Percentiles rank a stretch among this genome's conserved stretches.
phyloP scores from a whole-genome alignment of 1,140 invertebrate species.

The Drosophila busckii region DNA sequence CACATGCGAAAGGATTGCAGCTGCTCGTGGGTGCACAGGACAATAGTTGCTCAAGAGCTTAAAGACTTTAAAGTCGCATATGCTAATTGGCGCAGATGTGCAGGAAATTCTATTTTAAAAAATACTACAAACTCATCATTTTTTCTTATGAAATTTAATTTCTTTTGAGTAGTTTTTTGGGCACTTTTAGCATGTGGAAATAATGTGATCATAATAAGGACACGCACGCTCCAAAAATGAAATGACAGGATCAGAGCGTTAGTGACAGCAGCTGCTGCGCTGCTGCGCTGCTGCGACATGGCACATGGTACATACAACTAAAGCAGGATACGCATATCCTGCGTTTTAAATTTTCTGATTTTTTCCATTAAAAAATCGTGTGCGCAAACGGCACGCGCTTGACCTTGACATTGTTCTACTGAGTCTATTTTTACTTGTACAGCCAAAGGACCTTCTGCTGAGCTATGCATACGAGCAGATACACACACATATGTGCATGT shows the following conservation, averaged over 20 bases:
- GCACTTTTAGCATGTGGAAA: constrained; percentile 5
- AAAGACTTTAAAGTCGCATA: constrained; percentile 20
- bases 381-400: constrained; percentile 48
- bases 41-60: constrained; percentile 11
- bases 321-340: constrained; percentile 73
- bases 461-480: constrained; percentile 18
- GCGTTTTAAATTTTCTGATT: constrained; percentile 58
- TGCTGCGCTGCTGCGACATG: too few relatives aligned
- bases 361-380: constrained; percentile 73
- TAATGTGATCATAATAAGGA: constrained; percentile 27
- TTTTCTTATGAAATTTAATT: constrained; percentile 39
- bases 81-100: constrained; percentile 28
- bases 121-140: constrained; percentile 50
- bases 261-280: constrained; percentile 61
- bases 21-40: constrained; percentile 38
- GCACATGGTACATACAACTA: constrained; percentile 53
- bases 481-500: constrained; percentile 14
- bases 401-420: constrained; percentile 66
- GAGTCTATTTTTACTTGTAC: constrained; percentile 5
- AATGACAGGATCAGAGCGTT: constrained; percentile 58
- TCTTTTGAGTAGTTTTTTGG: not conserved
- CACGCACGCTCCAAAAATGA: constrained; percentile 57
- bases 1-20: constrained; percentile 13
- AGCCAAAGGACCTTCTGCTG: constrained; percentile 10
- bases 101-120: constrained; percentile 17